A percentile compares a stretch with the other conserved stretches of the same genome.
Evolutionary conservation across 2,113 vertebrate genomes (phyloP).

Genomic region (Regulus satrapa): DNA sequence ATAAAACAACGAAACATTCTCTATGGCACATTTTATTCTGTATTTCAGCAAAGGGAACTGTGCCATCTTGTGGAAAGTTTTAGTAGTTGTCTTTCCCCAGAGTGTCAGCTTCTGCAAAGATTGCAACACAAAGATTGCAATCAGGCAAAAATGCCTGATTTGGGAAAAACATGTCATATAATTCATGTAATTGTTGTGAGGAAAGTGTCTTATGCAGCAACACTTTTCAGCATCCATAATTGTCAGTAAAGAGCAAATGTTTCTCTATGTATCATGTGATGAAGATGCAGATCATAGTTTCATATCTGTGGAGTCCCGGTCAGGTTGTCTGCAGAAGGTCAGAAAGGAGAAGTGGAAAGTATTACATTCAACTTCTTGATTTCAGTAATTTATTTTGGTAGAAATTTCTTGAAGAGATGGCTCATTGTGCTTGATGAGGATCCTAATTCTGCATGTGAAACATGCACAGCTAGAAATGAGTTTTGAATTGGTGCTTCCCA

Average conservation of each 20-base stretch:
- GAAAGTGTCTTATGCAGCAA: background rate
- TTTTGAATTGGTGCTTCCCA: slow-evolving; percentile 23
- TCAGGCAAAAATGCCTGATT: background rate
- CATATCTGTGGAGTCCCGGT: fast-evolving
- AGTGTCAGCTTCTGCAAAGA: background rate
- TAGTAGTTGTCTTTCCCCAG: background rate
- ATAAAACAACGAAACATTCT: background rate
- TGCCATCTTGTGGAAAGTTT: slow-evolving; percentile 68
- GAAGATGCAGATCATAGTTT: background rate
- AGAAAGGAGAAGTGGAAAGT: background rate
- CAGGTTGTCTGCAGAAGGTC: background rate
- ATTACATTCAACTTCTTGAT: background rate
- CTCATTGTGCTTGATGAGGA: background rate
- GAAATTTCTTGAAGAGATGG: background rate
- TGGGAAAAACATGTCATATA: background rate
- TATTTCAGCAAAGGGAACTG: slow-evolving; percentile 9
- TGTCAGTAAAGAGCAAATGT: background rate
- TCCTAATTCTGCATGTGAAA: background rate
- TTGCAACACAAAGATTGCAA: background rate
- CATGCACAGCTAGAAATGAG: background rate
- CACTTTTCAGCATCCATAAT: background rate
- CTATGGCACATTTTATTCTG: background rate
- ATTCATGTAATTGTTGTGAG: background rate
- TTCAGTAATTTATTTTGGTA: background rate
- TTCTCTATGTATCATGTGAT: background rate